Percentiles rank a stretch among this genome's conserved stretches.
Evolutionary conservation across 2,113 vertebrate species (phyloP).

Genomic region (Acanthochromis polyacanthus): DNA sequence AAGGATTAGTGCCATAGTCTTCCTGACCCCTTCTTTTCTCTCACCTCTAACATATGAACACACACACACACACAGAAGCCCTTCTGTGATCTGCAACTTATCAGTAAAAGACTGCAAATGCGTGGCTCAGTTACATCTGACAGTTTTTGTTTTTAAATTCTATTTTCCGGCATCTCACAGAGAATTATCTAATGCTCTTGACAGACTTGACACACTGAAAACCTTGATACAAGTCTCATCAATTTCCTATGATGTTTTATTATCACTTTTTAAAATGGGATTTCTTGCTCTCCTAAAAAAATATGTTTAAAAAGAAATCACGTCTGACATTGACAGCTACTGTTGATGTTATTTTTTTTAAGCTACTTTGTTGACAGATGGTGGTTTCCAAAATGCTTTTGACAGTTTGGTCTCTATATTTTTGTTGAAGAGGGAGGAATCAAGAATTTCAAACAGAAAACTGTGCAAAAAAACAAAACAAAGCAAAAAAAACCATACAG

Average conservation of each 20-base stretch:
- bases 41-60: slow-evolving; percentile 2
- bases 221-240: slow-evolving; percentile 13
- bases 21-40: neutral
- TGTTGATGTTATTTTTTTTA: neutral
- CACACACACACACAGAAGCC: neutral
- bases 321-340: neutral
- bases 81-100: neutral
- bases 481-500: too few relatives aligned
- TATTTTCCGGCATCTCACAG: slow-evolving; percentile 21
- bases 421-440: neutral
- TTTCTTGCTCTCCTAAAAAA: neutral
- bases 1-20: slow-evolving; percentile 4
- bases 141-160: slow-evolving; percentile 19
- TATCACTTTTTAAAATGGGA: slow-evolving; percentile 1
- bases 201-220: slow-evolving; percentile 12
- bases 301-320: slow-evolving; percentile 10
- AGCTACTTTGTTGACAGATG: neutral
- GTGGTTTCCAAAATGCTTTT: neutral
- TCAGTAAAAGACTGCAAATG: neutral
- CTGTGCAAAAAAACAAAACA: neutral
- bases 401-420: slow-evolving; percentile 1
- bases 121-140: slow-evolving; percentile 4
- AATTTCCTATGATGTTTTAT: slow-evolving; percentile 13
- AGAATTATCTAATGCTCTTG: slow-evolving; percentile 13
- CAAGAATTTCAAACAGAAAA: neutral